Percentiles rank a stretch among this genome's conserved stretches.
phyloP scores from a whole-genome alignment of 2,797 vertebrate genomes.

The Margarornis squamiger region DNA sequence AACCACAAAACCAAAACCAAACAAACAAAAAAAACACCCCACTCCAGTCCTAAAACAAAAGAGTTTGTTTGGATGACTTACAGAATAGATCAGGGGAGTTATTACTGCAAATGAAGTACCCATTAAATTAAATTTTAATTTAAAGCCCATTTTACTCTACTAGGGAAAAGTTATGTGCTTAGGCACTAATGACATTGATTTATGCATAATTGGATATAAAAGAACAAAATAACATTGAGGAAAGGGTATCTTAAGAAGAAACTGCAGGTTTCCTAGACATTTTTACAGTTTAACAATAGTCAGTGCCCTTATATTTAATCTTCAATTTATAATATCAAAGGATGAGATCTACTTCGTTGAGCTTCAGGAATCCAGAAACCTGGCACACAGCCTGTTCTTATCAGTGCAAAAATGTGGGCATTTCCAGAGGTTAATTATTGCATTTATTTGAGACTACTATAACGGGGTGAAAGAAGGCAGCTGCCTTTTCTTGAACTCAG shows the following conservation, averaged over 20 bases:
- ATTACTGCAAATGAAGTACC: background rate
- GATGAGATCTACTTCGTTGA: background rate
- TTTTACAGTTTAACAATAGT: background rate
- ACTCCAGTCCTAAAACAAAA: background rate
- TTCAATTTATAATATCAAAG: background rate
- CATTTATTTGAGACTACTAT: background rate
- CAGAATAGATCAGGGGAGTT: background rate
- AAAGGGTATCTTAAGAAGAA: background rate
- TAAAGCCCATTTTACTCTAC: background rate
- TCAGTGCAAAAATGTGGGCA: background rate
- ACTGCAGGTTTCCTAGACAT: background rate
- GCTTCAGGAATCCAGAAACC: background rate
- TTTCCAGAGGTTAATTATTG: background rate
- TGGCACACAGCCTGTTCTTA: background rate
- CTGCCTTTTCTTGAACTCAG: background rate
- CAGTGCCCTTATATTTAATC: background rate
- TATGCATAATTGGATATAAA: background rate
- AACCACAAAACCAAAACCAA: too few relatives aligned
- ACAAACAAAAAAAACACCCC: background rate
- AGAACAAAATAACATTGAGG: background rate
- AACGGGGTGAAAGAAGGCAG: background rate
- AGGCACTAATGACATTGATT: background rate
- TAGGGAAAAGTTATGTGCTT: background rate
- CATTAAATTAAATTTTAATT: slow-evolving; percentile 2
- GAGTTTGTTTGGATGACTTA: background rate